Conservation (phyloP, 2,888 invertebrate species). For the Dasypolia templi region DNA sequence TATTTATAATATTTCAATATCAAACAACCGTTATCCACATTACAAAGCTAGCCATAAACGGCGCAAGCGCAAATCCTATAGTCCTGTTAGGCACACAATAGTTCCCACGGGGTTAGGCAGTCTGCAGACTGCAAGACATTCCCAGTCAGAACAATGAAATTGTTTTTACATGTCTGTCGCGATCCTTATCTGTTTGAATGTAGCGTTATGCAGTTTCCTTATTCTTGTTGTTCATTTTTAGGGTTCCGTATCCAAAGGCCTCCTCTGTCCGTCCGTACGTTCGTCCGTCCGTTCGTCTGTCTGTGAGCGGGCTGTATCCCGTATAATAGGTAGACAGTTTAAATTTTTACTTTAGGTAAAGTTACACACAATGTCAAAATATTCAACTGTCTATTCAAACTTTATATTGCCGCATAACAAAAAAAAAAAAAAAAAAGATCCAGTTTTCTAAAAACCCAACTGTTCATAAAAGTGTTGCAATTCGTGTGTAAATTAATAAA, state of each 20-base stretch:
- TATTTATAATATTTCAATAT: conserved; percentile 20
- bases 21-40: conserved; percentile 57
- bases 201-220: conserved; percentile 68
- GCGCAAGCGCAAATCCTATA: conserved; percentile 53
- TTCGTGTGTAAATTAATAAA: neutral
- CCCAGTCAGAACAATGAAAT: conserved; percentile 68
- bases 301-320: too few relatives aligned
- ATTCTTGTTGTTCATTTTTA: conserved; percentile 44
- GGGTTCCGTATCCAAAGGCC: too few relatives aligned
- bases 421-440: too few relatives aligned
- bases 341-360: too few relatives aligned
- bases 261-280: too few relatives aligned
- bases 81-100: conserved; percentile 68
- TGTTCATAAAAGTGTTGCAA: neutral
- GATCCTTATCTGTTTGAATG: conserved; percentile 68
- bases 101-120: conserved; percentile 76
- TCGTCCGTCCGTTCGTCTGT: too few relatives aligned
- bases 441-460: neutral
- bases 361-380: too few relatives aligned
- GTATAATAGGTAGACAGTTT: too few relatives aligned
- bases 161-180: conserved; percentile 64
- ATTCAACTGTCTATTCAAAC: too few relatives aligned
- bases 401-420: too few relatives aligned
- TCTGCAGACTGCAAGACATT: conserved; percentile 71
- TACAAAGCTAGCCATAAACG: conserved; percentile 58